These are phyloP conservation scores for Solenodon paradoxus DNA, from an alignment of 2,113 vertebrate species.

Conservation along the genomic window DNA sequence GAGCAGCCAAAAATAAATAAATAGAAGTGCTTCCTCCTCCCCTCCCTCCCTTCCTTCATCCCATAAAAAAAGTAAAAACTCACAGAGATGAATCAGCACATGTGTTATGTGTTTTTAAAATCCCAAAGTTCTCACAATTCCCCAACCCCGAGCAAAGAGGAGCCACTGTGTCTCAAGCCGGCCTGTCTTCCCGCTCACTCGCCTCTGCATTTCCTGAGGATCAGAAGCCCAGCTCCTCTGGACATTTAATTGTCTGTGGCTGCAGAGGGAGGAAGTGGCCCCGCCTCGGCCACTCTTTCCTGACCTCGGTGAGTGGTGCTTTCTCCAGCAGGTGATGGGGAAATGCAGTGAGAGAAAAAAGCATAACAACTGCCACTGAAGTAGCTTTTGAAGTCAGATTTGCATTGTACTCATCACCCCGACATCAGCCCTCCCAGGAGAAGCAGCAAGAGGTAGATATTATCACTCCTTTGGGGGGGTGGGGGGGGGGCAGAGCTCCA, in stretches of 20 bases:
- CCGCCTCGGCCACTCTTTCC: neutral
- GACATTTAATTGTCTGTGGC: neutral
- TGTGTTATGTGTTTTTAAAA: neutral
- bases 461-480: too few species aligned
- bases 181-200: neutral
- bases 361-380: neutral
- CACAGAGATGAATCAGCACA: neutral
- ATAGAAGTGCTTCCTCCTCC: too few species aligned
- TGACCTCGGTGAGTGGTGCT: neutral
- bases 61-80: too few species aligned
- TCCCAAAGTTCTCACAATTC: neutral
- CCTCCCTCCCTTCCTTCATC: too few species aligned
- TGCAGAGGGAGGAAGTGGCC: conserved; percentile 19
- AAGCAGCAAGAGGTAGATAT: too few species aligned
- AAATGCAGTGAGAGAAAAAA: neutral
- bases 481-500: neutral
- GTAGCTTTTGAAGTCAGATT: neutral
- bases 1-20: too few species aligned
- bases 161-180: neutral
- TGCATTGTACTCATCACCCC: rapidly evolving
- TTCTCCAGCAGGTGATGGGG: neutral
- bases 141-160: neutral
- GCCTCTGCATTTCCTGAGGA: neutral
- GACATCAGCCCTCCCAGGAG: rapidly evolving
- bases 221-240: neutral